These are phyloP conservation scores for Vombatus ursinus DNA, from an alignment of 2,113 vertebrate genomes.

Conservation along the genomic window DNA sequence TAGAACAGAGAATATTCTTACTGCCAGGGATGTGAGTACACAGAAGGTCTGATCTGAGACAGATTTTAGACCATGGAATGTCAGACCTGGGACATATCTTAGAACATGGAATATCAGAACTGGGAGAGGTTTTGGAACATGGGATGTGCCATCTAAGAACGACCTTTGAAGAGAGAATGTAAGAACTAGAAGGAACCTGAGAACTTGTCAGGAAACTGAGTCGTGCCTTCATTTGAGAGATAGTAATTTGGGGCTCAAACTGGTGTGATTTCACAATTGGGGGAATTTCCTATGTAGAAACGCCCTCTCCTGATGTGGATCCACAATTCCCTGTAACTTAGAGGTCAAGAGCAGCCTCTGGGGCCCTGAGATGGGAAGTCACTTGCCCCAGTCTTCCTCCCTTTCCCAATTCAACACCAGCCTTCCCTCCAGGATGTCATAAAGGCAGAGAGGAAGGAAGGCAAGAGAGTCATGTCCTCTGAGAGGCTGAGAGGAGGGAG, in stretches of 20 bases:
- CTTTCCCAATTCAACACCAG: neutral
- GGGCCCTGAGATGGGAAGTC: neutral
- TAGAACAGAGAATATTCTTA: no score
- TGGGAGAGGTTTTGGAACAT: neutral
- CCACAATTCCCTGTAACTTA: neutral
- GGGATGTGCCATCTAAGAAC: neutral
- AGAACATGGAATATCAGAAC: neutral
- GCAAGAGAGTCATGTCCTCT: neutral
- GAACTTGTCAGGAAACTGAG: neutral
- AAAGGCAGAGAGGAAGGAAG: neutral
- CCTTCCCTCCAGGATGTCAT: neutral
- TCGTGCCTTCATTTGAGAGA: neutral
- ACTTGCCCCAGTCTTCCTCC: neutral
- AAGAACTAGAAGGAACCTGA: neutral
- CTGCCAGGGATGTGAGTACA: no score
- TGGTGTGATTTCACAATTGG: neutral
- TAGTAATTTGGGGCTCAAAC: neutral
- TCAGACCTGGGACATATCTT: no score
- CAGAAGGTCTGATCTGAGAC: neutral
- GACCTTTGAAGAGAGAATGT: neutral
- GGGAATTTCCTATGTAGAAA: no score
- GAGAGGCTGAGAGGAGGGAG: neutral
- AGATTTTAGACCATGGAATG: neutral
- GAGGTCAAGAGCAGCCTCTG: neutral
- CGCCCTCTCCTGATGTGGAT: neutral